Base-by-base conservation (phyloP, 2,888 invertebrate species). In the Tetrapedia diversipes region DNA sequence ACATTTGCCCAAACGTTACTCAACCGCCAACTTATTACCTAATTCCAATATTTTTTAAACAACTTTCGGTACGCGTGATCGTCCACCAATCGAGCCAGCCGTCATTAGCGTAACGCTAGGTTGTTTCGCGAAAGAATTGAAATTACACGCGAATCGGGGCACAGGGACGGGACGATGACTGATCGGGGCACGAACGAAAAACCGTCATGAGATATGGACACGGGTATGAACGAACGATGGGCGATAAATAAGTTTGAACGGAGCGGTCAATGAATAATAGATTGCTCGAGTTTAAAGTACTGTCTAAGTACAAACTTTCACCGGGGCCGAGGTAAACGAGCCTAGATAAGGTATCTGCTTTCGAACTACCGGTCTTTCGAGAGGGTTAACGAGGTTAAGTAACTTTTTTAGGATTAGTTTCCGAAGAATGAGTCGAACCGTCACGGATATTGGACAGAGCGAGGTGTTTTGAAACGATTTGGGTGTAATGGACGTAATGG, bases 221-320 rank as follows among this genome's bases (percentile, higher is more conserved):
- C 49, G 37, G 45, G 32, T 27, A 10, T 19, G 39, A 32, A 47
- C 51, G 57, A 24, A 53, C 45, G 75, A 75, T 66, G 65, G 77
- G 47, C 47, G 41, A 76, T 76, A 66, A 76, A 65, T 76, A 76
- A 75, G 59, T 53, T 41, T 45, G 59, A 60, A 41, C 41, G 53
- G 45, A 39, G 39, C 47, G 45, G 24, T 32, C 76, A 45, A 54
- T 60, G 65, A 75, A 60, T 76, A 66, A 75, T 66, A 59, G 75
- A 75, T 75, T 47, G 59, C 41, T 60, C 74, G 49, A 57, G 65
- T 75, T 75, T 59, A 39, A 66, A 75, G 59, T 39, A 53, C 59
- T n/a, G 11, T 22, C 75, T 16, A 57, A 29, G 39, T 74, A 57
- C 45, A 22, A 66, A 75, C 77, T 75, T 75, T 75, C 77, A 66